A percentile compares a stretch with the other conserved stretches of the same genome.
phyloP scores from a whole-genome alignment of 2,797 vertebrate genomes.

The Garrulus glandarius region DNA sequence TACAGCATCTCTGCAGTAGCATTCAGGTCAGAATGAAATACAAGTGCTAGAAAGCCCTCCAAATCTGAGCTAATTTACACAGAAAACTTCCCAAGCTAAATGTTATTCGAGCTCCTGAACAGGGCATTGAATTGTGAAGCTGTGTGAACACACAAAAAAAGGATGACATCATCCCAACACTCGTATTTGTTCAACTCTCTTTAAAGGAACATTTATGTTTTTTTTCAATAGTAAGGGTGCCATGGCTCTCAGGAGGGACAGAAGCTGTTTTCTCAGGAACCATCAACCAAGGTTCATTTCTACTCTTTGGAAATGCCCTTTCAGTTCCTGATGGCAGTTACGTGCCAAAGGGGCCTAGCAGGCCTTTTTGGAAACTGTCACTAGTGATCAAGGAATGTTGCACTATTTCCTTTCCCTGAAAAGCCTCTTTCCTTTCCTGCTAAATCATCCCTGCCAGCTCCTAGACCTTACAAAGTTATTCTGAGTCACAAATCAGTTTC shows the following conservation, averaged over 20 bases:
- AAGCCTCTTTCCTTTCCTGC: not conserved
- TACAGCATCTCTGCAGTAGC: not conserved
- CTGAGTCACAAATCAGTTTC: not conserved
- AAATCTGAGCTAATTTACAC: not conserved
- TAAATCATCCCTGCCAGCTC: not conserved
- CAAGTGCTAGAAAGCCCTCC: not conserved
- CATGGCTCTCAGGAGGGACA: not conserved
- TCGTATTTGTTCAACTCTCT: not conserved
- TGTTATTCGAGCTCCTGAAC: not conserved
- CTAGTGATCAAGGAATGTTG: not conserved
- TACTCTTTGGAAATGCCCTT: not conserved
- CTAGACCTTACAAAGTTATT: not conserved
- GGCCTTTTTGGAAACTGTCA: not conserved
- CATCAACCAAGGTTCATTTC: not conserved
- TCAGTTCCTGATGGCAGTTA: not conserved
- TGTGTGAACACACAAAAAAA: not conserved
- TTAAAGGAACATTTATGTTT: not conserved
- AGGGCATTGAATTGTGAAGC: not conserved
- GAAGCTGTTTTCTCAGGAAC: not conserved
- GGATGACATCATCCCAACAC: slow-evolving; percentile 3
- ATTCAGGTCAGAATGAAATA: not conserved
- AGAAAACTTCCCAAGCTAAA: not conserved
- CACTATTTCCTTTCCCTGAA: not conserved
- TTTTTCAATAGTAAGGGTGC: not conserved
- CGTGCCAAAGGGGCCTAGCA: not conserved